Conservation (phyloP, 1,140 invertebrate species). For the Augochlora pura region DNA sequence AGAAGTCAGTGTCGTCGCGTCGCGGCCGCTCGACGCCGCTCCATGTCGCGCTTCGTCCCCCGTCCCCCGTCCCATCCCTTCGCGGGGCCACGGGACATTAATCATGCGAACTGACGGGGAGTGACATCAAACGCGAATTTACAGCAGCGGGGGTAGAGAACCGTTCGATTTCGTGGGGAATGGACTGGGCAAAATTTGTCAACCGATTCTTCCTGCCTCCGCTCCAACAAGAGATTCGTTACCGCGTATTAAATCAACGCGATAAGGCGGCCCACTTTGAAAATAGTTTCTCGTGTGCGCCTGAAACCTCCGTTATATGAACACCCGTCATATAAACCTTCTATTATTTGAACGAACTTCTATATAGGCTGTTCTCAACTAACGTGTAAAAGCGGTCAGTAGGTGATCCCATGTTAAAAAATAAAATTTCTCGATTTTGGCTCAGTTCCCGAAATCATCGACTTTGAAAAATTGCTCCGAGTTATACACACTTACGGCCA, state of each 20-base stretch:
- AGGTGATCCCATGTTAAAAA: not conserved
- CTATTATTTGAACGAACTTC: too few relatives aligned
- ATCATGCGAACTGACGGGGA: constrained; percentile 73
- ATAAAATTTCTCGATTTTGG: constrained; percentile 7
- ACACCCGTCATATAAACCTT: too few relatives aligned
- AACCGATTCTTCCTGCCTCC: constrained; percentile 58
- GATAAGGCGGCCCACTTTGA: not conserved
- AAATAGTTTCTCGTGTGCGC: too few relatives aligned
- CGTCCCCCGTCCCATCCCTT: constrained; percentile 53
- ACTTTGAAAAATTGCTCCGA: not conserved
- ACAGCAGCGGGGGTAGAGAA: constrained; percentile 61
- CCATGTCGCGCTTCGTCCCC: too few relatives aligned
- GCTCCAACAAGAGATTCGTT: constrained; percentile 36
- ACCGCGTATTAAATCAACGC: constrained; percentile 41
- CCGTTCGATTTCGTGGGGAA: constrained; percentile 58
- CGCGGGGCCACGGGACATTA: constrained; percentile 67
- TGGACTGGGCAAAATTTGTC: constrained; percentile 56
- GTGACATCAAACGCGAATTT: constrained; percentile 74
- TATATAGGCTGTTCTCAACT: not conserved
- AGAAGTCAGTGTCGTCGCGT: constrained; percentile 47
- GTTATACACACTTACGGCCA: not conserved
- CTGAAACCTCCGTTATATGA: too few relatives aligned
- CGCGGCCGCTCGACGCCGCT: too few relatives aligned
- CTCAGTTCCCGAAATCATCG: not conserved
- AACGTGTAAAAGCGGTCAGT: not conserved